phyloP scores from a whole-genome alignment of 2,797 vertebrate genomes.

The Tokudaia tokunoshimensis region DNA sequence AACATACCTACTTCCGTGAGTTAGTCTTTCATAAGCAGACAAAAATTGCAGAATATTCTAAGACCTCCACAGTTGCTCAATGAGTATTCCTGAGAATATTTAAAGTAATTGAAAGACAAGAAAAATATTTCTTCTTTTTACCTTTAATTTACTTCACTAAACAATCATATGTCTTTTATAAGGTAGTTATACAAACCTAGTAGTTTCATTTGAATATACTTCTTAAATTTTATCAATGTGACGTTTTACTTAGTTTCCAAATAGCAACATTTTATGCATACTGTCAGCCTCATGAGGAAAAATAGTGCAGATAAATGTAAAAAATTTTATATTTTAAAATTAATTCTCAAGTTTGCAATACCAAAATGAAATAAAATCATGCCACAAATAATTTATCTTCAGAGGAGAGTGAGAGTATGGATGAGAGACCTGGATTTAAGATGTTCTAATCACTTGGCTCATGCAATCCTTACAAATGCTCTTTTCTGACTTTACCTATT shows the following conservation, averaged over 20 bases:
- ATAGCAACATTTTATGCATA: background rate
- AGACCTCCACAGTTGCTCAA: background rate
- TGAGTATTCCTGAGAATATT: background rate
- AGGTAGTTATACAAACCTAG: background rate
- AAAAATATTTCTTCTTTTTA: background rate
- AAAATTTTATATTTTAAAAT: slow-evolving; percentile 64
- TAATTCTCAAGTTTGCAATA: slow-evolving; percentile 66
- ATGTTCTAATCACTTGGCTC: slow-evolving; percentile 64
- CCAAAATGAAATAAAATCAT: slow-evolving; percentile 35
- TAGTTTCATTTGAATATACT: background rate
- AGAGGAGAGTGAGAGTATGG: background rate
- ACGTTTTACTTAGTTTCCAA: background rate
- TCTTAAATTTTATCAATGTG: background rate
- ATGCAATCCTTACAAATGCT: background rate
- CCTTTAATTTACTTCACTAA: background rate
- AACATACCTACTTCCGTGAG: background rate
- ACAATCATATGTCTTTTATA: background rate
- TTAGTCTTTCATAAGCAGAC: background rate
- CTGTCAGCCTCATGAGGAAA: slow-evolving; percentile 48
- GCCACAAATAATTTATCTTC: slow-evolving; percentile 4
- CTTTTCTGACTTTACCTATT: slow-evolving; percentile 21
- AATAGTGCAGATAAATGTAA: slow-evolving; percentile 64
- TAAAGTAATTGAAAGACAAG: background rate
- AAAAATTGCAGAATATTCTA: background rate
- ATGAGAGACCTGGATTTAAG: background rate